Conservation (phyloP, 2,113 vertebrate species). For the Triplophysa rosa region DNA sequence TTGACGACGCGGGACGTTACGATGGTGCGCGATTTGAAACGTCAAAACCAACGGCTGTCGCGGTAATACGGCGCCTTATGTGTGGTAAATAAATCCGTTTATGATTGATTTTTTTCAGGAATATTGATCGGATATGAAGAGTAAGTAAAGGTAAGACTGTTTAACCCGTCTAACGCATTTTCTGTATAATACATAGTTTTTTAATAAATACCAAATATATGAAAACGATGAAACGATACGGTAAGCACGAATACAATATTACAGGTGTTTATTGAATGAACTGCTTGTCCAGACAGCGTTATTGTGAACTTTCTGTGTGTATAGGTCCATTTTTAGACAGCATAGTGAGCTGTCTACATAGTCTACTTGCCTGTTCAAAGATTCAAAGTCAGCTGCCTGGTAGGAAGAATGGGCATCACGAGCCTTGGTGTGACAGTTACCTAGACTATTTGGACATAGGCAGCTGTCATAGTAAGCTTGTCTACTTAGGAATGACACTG, state of each 20-base stretch:
- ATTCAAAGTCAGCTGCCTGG: no score
- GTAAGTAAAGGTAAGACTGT: slow-evolving; percentile 2
- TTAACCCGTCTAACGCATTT: neutral
- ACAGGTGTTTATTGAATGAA: neutral
- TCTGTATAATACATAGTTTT: neutral
- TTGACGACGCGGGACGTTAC: neutral
- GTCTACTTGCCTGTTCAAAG: neutral
- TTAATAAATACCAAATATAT: neutral
- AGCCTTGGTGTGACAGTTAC: no score
- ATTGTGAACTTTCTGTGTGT: neutral
- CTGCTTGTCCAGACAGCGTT: neutral
- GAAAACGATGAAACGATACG: no score
- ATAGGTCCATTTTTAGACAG: neutral
- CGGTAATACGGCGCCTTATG: neutral
- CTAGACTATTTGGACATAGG: no score
- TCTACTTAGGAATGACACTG: no score
- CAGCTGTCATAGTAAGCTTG: no score
- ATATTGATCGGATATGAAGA: neutral
- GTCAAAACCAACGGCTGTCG: neutral
- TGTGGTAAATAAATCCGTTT: neutral
- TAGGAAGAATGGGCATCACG: no score
- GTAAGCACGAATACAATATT: neutral
- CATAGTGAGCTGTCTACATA: neutral
- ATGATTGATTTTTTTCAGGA: neutral
- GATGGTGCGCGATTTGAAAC: no score